These are phyloP conservation scores for Drosophila seguyi DNA, from an alignment of 1,140 invertebrate species.

Conservation along the genomic window DNA sequence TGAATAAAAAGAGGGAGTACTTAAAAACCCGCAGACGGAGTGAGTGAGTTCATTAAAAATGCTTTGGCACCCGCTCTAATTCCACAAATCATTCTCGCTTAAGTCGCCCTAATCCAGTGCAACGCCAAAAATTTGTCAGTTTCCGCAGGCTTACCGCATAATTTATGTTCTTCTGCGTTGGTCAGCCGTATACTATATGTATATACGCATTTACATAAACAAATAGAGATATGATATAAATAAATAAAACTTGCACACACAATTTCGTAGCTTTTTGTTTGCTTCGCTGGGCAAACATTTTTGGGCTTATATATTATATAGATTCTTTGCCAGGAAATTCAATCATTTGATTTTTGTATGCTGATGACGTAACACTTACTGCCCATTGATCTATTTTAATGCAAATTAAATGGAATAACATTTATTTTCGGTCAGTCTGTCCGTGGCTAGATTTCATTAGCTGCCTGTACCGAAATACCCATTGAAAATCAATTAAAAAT, in stretches of 20 bases:
- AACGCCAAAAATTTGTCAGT: conserved; percentile 52
- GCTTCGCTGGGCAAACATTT: conserved; percentile 11
- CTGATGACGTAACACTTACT: conserved; percentile 38
- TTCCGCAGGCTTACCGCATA: conserved; percentile 39
- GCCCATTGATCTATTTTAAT: conserved; percentile 37
- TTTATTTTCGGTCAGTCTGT: conserved; percentile 38
- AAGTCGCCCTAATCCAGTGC: conserved; percentile 42
- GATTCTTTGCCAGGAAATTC: not conserved
- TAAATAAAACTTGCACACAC: conserved; percentile 17
- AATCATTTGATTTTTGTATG: conserved; percentile 38
- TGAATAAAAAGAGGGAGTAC: not conserved
- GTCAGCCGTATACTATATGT: conserved; percentile 1
- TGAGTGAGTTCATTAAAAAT: conserved; percentile 44
- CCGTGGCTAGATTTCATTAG: conserved; percentile 37
- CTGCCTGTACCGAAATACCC: conserved; percentile 25
- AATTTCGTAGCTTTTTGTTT: not conserved
- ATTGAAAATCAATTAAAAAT: conserved; percentile 53
- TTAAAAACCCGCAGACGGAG: conserved; percentile 12
- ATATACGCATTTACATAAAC: conserved; percentile 13
- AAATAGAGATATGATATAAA: conserved; percentile 31
- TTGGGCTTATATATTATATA: not conserved
- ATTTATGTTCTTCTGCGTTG: conserved; percentile 29
- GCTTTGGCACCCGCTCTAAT: conserved; percentile 31
- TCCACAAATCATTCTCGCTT: conserved; percentile 44
- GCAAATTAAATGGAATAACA: conserved; percentile 49